Conservation (phyloP, 2,113 vertebrate species). For the Dasypus novemcinctus region DNA sequence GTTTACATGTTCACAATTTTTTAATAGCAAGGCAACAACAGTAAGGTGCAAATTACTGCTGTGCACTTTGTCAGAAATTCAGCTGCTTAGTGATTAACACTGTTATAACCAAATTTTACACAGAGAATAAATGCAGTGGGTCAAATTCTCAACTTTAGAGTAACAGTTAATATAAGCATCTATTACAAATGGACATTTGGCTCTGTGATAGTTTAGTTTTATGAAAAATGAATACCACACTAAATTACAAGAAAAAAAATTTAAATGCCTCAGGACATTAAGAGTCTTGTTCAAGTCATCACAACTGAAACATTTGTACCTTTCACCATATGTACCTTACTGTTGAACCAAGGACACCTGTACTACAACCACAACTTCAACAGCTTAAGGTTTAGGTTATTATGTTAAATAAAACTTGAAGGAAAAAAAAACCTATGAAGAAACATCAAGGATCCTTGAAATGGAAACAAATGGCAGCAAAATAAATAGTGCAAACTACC, state of each 20-base stretch:
- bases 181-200: neutral
- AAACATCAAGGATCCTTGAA: conserved; percentile 60
- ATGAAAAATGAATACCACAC: neutral
- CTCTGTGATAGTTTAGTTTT: neutral
- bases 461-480: conserved; percentile 72
- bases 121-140: conserved; percentile 59
- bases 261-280: conserved; percentile 7
- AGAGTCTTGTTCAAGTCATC: conserved; percentile 58
- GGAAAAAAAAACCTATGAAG: conserved; percentile 25
- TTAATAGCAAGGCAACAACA: conserved; percentile 65
- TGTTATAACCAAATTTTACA: conserved; percentile 48
- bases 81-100: conserved; percentile 67
- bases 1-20: conserved; percentile 40
- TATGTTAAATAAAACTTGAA: conserved; percentile 55
- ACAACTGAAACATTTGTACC: neutral
- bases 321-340: neutral
- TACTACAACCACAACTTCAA: neutral
- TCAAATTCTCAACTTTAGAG: conserved; percentile 49
- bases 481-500: conserved; percentile 57
- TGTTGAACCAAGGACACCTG: neutral
- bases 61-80: conserved; percentile 70
- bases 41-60: conserved; percentile 77
- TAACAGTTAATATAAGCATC: conserved; percentile 32
- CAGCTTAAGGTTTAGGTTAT: conserved; percentile 54
- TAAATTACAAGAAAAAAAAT: conserved; percentile 19